Conservation (phyloP, 1,140 invertebrate genomes). For the Piezodorus guildinii region DNA sequence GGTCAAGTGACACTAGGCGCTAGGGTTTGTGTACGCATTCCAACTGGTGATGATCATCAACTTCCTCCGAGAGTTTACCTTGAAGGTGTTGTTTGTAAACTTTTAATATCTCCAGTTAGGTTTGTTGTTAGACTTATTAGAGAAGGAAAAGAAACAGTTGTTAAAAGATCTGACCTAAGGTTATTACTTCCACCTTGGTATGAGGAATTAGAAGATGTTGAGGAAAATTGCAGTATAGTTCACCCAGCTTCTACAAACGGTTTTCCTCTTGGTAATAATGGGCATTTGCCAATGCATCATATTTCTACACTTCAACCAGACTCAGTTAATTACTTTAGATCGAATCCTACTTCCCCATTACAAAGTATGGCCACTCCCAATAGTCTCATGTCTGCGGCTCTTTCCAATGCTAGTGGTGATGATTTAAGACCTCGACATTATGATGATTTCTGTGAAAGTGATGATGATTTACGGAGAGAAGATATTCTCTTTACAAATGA, state of each 20-base stretch:
- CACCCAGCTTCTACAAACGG: conserved; percentile 8
- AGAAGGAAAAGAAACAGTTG: conserved; percentile 38
- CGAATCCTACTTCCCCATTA: conserved; percentile 40
- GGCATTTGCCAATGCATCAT: conserved; percentile 27
- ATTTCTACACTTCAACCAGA: conserved; percentile 28
- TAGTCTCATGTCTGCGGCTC: conserved; percentile 37
- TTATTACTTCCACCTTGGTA: conserved; percentile 86
- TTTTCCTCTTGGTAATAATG: conserved; percentile 17
- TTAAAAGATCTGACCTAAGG: conserved; percentile 78
- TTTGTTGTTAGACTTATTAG: conserved; percentile 62
- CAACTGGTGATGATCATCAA: conserved; percentile 13
- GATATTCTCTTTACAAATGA: conserved; percentile 73
- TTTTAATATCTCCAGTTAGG: conserved; percentile 55
- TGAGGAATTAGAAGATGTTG: conserved; percentile 75
- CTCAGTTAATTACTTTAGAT: conserved; percentile 34
- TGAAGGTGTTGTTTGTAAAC: conserved; percentile 68
- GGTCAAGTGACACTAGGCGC: conserved; percentile 56
- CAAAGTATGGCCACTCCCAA: conserved; percentile 38
- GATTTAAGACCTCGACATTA: conserved; percentile 45
- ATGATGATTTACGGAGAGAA: conserved; percentile 77
- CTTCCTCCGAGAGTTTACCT: conserved; percentile 53
- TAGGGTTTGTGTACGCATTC: conserved; percentile 48
- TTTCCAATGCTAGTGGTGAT: conserved; percentile 44
- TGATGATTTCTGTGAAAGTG: conserved; percentile 76
- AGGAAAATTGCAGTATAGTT: conserved; percentile 12